phyloP scores from a whole-genome alignment of 2,888 invertebrate genomes.

The Euphydryas editha region DNA sequence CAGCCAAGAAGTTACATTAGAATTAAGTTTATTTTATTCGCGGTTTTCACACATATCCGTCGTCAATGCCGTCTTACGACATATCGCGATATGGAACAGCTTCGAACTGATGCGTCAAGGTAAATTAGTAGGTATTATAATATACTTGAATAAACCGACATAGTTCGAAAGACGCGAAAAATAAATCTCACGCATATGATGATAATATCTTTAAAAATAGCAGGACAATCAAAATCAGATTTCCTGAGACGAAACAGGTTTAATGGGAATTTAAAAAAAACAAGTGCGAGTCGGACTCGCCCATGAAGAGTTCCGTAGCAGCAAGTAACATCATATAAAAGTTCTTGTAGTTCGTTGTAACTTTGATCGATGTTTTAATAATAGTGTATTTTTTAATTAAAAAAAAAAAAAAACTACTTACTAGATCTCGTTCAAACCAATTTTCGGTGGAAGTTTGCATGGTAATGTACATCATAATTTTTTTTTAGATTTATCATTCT shows the following conservation, averaged over 20 bases:
- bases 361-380: too few species aligned
- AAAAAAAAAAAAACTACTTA: too few species aligned
- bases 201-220: neutral
- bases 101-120: constrained; percentile 46
- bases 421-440: too few species aligned
- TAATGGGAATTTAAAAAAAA: neutral
- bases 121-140: constrained; percentile 36
- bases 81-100: constrained; percentile 29
- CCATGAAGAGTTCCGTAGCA: too few species aligned
- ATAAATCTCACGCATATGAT: neutral
- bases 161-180: constrained; percentile 22
- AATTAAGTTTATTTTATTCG: constrained; percentile 9
- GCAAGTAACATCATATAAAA: too few species aligned
- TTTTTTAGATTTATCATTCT: too few species aligned
- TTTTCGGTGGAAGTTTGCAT: too few species aligned
- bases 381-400: too few species aligned
- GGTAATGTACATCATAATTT: too few species aligned
- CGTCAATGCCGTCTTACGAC: constrained; percentile 40
- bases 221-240: neutral
- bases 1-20: neutral
- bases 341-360: too few species aligned
- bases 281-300: too few species aligned
- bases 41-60: constrained; percentile 14
- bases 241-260: neutral
- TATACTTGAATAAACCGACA: constrained; percentile 31